Base-by-base conservation (phyloP, 92 coral and sea anemone species). In the Porites rus region DNA sequence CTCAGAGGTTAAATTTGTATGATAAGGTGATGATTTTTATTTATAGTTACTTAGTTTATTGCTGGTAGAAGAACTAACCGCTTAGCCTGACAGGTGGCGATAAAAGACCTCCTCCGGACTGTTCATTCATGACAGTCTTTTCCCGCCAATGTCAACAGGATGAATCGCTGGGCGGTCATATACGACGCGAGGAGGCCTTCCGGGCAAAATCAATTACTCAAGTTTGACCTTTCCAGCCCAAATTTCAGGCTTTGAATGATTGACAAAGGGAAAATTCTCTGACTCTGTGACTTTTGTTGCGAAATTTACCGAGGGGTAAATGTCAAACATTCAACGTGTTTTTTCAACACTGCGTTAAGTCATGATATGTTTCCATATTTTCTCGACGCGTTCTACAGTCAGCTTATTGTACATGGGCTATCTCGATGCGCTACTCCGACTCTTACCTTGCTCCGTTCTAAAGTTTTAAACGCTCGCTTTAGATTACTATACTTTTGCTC, bases 361-460 rank as follows among this genome's bases (percentile, higher is more conserved):
- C 87, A 83, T 63, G 78, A 72, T 11, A 73, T 74, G 50, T 72
- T 52, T 11, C 65, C 76, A 46, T 10, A 46, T 11, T 51, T 21
- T 5, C 17, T 51, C 50, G 9, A 22, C 7, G 11, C 6, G 10
- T 43, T 21, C 60, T 56, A 21, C 46, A 38, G 17, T 85, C 78
- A 95, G 85, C 98, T 95, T 19, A 95, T 88, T 1, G 93, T 82
- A 59, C 98, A 95, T 0, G 98, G 98, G 58, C 98, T 95, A 18
- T 95, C 98, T 61, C 98, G 88, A 78, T 95, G 98, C 6, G 98
- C 96, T 20, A 95, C 98, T 8, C 95, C 95, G 16, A 95, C 94
- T 16, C 89, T 83, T 6, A 95, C 96, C 77, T 94, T 83, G 65
- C 91, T 93, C 73, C 94, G 75, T 24, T 95, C 98, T 76, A 84